Percentiles rank a stretch among this genome's conserved stretches.
phyloP scores from a whole-genome alignment of 1,140 invertebrate genomes.

The Asbolus verrucosus region DNA sequence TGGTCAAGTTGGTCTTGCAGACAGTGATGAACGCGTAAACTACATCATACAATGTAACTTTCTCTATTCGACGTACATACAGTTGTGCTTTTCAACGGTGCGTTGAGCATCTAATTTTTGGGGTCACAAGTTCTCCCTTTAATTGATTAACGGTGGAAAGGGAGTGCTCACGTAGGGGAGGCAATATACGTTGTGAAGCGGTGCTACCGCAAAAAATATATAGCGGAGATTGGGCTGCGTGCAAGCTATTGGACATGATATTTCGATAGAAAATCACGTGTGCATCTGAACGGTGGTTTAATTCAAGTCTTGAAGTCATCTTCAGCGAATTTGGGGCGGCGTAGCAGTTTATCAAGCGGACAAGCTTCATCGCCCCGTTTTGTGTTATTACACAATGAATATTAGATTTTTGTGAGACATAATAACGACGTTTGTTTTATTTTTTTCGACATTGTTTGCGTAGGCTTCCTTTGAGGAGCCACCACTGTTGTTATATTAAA shows the following conservation, averaged over 20 bases:
- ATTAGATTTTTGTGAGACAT: neutral
- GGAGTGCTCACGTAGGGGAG: slow-evolving; percentile 19
- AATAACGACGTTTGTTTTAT: neutral
- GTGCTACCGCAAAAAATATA: slow-evolving; percentile 14
- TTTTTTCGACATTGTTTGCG: neutral
- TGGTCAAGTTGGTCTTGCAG: too few species aligned
- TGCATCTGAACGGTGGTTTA: neutral
- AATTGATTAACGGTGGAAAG: slow-evolving; percentile 34
- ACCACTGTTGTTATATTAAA: slow-evolving; percentile 1
- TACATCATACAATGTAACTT: too few species aligned
- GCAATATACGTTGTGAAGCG: slow-evolving; percentile 14
- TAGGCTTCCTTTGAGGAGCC: neutral
- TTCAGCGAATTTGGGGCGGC: neutral
- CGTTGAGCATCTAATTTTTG: slow-evolving; percentile 28
- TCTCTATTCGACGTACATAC: too few species aligned
- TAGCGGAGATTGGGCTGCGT: slow-evolving; percentile 20
- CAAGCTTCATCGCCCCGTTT: neutral
- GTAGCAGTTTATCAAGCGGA: neutral
- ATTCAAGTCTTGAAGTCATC: neutral
- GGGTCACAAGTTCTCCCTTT: slow-evolving; percentile 26
- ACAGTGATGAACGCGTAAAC: too few species aligned
- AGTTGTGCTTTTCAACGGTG: too few species aligned
- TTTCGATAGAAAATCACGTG: slow-evolving; percentile 18
- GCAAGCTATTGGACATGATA: slow-evolving; percentile 24
- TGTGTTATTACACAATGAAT: slow-evolving; percentile 2